Conservation (phyloP, 2,797 vertebrate species). For the Xyrichtys novacula region DNA sequence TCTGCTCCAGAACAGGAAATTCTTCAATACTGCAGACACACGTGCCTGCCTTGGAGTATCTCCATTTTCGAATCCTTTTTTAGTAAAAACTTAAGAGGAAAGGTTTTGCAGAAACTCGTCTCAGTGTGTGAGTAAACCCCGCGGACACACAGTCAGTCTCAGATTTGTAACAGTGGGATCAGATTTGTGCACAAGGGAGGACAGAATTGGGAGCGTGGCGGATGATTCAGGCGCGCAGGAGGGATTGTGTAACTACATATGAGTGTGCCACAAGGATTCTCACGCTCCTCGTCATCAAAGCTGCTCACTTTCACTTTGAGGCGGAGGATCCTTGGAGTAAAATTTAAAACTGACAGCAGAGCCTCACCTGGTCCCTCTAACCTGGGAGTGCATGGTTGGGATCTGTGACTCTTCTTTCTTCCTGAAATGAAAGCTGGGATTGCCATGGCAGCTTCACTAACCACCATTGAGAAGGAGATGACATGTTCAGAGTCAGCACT, state of each 20-base stretch:
- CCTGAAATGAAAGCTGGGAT: not conserved
- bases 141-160: not conserved
- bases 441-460: no score
- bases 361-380: not conserved
- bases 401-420: not conserved
- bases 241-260: not conserved
- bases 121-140: not conserved
- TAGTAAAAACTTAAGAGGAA: no score
- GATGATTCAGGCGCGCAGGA: not conserved
- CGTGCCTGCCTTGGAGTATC: not conserved
- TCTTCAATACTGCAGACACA: not conserved
- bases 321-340: not conserved
- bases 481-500: no score
- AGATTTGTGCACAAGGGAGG: constrained; percentile 6
- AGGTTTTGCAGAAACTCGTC: not conserved
- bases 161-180: not conserved
- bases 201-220: not conserved
- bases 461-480: no score
- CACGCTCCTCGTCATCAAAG: not conserved
- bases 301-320: not conserved
- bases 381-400: not conserved
- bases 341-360: not conserved
- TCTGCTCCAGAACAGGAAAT: no score
- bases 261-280: not conserved
- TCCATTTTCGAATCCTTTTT: no score